Evolutionary conservation across 1,140 invertebrate species (phyloP), one percentile per base, ranked within the genome.

Genomic region (Caerostris extrusa): DNA sequence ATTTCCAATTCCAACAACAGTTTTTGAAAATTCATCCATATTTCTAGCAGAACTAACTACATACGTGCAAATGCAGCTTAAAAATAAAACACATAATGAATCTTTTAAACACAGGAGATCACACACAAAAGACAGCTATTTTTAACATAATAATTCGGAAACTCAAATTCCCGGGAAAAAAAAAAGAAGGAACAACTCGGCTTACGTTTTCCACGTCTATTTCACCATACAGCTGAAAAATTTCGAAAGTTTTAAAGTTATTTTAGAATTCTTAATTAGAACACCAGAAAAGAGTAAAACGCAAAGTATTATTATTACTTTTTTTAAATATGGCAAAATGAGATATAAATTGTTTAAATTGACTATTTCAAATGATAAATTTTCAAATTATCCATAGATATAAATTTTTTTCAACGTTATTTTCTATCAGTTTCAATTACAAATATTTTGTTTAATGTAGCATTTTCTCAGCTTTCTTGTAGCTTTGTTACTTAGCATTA

Each of bases 211-310:
- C 71, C 3, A 34, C 3, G 71, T 50, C 3, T 12, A 34, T 53
- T 34, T 34, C 61, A 67, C 12, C 14, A 67, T n/a, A 12, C 71
- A 67, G 10, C 14, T 17, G 5, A 50, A 19, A 77, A 77, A 77
- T 50, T 50, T 77, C 14, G 19, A 12, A 77, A n/a, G n/a, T n/a
- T n/a, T n/a, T n/a, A n/a, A n/a, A n/a, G 82, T 91, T 91, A 91
- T 61, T 64, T 34, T 34, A 34, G 34, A 56, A 82, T 61, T 12
- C 88, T 14, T n/a, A 56, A 17, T 12, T 19, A 58, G 58, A 71
- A 53, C 57, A 91, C 56, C 50, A 10, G 87, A 60, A 91, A 71
- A 91, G 90, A 91, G 82, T 91, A 34, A 34, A 34, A 34, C 34
- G 2, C 34, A 34, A 34, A 34, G 34, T 2, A 34, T 34, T 34